A percentile compares a stretch with the other conserved stretches of the same genome.
Conservation (phyloP, 35 echinoderm and acorn worm genomes). For the Diadema setosum region DNA sequence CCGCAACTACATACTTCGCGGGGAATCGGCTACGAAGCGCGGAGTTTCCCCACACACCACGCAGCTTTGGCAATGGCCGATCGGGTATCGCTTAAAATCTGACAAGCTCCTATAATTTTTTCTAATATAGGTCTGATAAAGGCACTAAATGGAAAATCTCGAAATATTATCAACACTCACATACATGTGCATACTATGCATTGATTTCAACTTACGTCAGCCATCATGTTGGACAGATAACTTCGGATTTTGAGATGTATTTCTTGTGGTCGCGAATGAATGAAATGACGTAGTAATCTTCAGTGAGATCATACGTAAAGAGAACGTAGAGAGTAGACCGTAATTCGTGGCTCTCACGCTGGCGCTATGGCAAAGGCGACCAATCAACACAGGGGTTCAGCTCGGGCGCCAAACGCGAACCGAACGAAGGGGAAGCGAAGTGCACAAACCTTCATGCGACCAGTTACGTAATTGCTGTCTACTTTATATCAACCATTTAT, state of each 20-base stretch:
- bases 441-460: no score
- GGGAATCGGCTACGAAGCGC: background rate
- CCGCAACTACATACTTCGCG: background rate
- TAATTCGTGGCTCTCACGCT: no score
- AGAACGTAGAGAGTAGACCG: background rate
- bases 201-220: background rate
- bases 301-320: background rate
- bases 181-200: background rate
- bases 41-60: no score
- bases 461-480: no score
- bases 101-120: no score
- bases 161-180: no score
- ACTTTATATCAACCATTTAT: background rate
- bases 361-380: no score
- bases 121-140: no score
- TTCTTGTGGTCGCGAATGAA: background rate
- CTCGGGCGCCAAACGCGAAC: background rate
- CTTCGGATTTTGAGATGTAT: background rate
- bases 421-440: background rate
- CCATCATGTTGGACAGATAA: background rate
- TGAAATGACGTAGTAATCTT: background rate
- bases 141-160: no score
- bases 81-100: no score
- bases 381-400: no score
- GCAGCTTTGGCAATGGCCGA: background rate